phyloP scores from a whole-genome alignment of 1,140 invertebrate species.

The Dendrolimus kikuchii region DNA sequence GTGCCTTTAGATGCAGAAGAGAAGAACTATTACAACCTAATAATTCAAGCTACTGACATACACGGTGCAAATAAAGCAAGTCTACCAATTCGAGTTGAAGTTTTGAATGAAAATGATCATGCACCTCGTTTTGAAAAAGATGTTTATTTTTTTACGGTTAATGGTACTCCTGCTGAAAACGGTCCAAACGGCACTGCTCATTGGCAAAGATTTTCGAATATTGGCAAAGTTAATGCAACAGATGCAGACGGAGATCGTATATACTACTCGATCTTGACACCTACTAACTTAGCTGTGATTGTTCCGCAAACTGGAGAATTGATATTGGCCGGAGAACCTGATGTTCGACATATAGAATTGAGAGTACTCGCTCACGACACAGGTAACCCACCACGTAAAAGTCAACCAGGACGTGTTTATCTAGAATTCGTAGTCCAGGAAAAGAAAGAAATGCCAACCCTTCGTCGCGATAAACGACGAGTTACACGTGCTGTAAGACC shows the following conservation, averaged over 20 bases:
- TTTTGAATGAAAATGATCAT: conserved; percentile 94
- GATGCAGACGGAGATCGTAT: conserved; percentile 92
- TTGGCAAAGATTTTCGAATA: conserved; percentile 83
- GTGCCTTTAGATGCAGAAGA: conserved; percentile 82
- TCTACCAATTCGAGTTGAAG: conserved; percentile 80
- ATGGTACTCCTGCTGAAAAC: conserved; percentile 71
- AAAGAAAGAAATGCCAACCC: conserved; percentile 72
- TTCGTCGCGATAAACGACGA: conserved; percentile 83
- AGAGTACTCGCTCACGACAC: conserved; percentile 88
- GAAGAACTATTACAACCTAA: conserved; percentile 78
- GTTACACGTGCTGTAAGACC: conserved; percentile 91
- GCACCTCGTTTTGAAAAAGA: conserved; percentile 84
- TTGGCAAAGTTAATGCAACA: conserved; percentile 86
- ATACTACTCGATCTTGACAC: conserved; percentile 84
- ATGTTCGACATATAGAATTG: conserved; percentile 78
- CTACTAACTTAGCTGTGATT: conserved; percentile 86
- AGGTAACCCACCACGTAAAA: conserved; percentile 78
- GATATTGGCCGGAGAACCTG: conserved; percentile 83
- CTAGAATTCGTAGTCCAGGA: conserved; percentile 81
- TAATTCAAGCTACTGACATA: conserved; percentile 82
- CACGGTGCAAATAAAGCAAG: conserved; percentile 82
- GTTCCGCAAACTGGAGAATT: conserved; percentile 94
- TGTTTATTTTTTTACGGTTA: conserved; percentile 85
- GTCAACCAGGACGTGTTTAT: conserved; percentile 81
- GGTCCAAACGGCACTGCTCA: conserved; percentile 69